Percentiles rank a stretch among this genome's conserved stretches.
These are phyloP conservation scores for Anguilla megastoma DNA, from an alignment of 2,797 vertebrate species.

Conservation along the genomic window DNA sequence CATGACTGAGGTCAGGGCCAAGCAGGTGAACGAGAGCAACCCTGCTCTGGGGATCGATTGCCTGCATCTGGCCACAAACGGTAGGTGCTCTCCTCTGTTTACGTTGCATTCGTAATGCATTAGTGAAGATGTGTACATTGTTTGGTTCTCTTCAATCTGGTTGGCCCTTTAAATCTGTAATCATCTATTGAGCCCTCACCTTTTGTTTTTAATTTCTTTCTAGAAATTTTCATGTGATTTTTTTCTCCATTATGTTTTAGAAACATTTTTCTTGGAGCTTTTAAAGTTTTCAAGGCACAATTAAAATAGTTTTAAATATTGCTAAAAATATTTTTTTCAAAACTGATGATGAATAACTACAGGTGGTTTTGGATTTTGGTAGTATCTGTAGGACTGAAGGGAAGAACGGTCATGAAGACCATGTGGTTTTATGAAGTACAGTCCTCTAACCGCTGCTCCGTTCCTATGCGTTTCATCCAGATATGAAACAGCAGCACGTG, in stretches of 20 bases:
- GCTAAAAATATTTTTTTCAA: neutral
- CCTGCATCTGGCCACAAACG: conserved; percentile 87
- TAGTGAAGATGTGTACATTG: neutral
- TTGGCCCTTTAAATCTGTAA: neutral
- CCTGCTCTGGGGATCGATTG: conserved; percentile 93
- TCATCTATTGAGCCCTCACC: neutral
- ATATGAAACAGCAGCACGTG: conserved; percentile 97
- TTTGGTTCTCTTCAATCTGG: neutral
- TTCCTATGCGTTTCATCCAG: conserved; percentile 60
- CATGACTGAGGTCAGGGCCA: conserved; percentile 91
- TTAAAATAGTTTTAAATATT: too few species aligned
- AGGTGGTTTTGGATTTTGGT: neutral
- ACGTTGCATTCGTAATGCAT: neutral
- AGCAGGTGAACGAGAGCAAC: conserved; percentile 89
- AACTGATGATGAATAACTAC: neutral
- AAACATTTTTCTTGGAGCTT: too few species aligned
- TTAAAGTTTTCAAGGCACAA: too few species aligned
- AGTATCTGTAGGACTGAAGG: neutral
- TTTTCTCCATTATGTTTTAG: neutral
- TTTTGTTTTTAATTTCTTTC: neutral
- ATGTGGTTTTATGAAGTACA: neutral
- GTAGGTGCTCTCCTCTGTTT: conserved; percentile 65
- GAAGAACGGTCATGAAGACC: neutral
- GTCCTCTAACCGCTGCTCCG: neutral
- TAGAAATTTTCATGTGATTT: neutral